phyloP scores from a whole-genome alignment of 2,797 vertebrate genomes.

The Chelonia mydas region DNA sequence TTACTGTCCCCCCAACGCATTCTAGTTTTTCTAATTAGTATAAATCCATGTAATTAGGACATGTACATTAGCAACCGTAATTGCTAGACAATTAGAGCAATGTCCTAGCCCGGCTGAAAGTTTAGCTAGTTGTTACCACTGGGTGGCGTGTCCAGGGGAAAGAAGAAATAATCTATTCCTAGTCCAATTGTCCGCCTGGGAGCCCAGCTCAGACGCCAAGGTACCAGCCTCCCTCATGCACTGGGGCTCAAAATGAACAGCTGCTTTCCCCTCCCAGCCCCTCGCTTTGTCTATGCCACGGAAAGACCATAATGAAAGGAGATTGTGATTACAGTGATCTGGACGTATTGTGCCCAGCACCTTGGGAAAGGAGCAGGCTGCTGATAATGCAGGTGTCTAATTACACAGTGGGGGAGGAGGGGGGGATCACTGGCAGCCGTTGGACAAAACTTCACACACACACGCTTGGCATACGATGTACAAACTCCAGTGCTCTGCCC shows the following conservation, averaged over 20 bases:
- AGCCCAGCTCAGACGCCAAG: too few relatives aligned
- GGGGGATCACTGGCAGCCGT: too few relatives aligned
- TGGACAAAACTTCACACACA: background rate
- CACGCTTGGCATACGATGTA: background rate
- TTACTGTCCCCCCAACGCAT: background rate
- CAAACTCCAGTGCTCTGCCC: background rate
- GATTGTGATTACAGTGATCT: background rate
- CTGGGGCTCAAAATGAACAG: background rate
- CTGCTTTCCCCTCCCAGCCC: background rate
- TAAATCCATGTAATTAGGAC: constrained; percentile 2
- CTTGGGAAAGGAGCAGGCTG: background rate
- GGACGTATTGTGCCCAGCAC: background rate
- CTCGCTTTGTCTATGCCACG: background rate
- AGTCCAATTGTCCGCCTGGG: background rate
- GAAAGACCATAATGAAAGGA: constrained; percentile 24
- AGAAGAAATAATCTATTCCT: background rate
- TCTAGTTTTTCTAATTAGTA: constrained; percentile 3
- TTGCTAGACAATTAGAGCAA: background rate
- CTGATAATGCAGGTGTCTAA: fast-evolving
- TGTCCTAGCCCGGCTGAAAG: fast-evolving
- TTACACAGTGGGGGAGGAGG: fast-evolving
- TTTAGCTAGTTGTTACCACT: fast-evolving
- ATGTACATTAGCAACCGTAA: fast-evolving
- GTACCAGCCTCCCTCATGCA: background rate
- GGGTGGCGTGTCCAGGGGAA: background rate